phyloP scores from a whole-genome alignment of 2,797 vertebrate genomes.

The Neosilurus hyrtlii region DNA sequence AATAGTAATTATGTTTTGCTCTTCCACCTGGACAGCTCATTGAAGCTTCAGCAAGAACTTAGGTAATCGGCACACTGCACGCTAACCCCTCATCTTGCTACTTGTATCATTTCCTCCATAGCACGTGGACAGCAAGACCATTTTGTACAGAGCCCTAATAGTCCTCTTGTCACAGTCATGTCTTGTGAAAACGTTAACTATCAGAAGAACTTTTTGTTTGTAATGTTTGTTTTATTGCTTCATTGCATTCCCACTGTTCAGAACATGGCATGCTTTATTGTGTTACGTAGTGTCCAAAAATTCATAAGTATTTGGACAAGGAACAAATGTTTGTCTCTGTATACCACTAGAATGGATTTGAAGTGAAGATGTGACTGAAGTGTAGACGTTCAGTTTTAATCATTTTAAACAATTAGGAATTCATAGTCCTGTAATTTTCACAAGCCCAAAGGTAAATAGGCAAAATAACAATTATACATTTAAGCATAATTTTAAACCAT shows the following conservation, averaged over 20 bases:
- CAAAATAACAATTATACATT: too few species aligned
- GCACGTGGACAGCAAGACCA: conserved; percentile 22
- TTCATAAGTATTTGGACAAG: too few species aligned
- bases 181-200: conserved; percentile 8
- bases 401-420: too few species aligned
- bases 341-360: too few species aligned
- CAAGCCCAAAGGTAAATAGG: too few species aligned
- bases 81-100: conserved; percentile 56
- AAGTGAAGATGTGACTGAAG: too few species aligned
- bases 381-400: too few species aligned
- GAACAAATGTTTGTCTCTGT: too few species aligned
- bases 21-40: conserved; percentile 77
- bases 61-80: conserved; percentile 73
- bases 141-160: conserved; percentile 7
- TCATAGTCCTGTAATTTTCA: too few species aligned
- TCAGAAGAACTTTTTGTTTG: background rate
- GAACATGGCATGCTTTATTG: conserved; percentile 24
- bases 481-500: too few species aligned
- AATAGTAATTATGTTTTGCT: conserved; percentile 56
- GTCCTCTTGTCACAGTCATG: conserved; percentile 19
- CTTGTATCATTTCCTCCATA: conserved; percentile 38
- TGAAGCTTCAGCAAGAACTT: conserved; percentile 79
- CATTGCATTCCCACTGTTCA: background rate
- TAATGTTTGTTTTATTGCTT: conserved; percentile 18
- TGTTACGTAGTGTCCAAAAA: background rate